Conservation (phyloP, 2,797 vertebrate species). For the Coilia nasus region DNA sequence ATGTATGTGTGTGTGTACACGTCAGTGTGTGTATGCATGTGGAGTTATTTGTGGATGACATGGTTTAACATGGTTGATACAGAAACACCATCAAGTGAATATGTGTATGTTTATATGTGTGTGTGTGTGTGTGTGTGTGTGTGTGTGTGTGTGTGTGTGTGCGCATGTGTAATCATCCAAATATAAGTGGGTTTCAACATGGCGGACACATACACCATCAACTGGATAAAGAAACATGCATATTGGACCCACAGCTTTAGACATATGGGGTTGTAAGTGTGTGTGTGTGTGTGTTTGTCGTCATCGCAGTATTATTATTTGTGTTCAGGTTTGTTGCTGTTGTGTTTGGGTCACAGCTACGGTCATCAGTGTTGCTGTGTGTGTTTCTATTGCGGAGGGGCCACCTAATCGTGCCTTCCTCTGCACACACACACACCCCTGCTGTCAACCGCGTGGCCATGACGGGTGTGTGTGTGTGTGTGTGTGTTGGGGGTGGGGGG, state of each 20-base stretch:
- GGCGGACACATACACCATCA: constrained; percentile 83
- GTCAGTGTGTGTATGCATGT: too few relatives aligned
- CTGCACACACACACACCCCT: too few relatives aligned
- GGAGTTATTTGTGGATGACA: background rate
- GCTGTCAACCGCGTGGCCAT: constrained; percentile 35
- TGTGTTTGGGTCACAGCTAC: constrained; percentile 81
- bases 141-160: background rate
- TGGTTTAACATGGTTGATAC: background rate
- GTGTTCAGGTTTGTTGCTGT: constrained; percentile 53
- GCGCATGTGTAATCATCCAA: constrained; percentile 26
- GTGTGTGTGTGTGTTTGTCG: constrained; percentile 1
- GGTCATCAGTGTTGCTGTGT: constrained; percentile 76
- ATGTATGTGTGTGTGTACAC: background rate
- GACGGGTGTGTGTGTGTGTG: constrained; percentile 63
- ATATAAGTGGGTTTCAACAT: constrained; percentile 10
- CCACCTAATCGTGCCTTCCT: too few relatives aligned
- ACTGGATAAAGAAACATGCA: constrained; percentile 92
- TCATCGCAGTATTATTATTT: constrained; percentile 43
- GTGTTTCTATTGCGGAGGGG: constrained; percentile 76
- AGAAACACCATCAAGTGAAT: background rate
- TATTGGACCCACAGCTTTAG: constrained; percentile 80
- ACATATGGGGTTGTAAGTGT: constrained; percentile 66
- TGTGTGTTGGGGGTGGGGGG: constrained; percentile 46
- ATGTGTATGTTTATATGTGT: background rate
- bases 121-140: background rate